Evolutionary conservation across 2,797 vertebrate genomes (phyloP).

Genomic region (Otolemur crassicaudatus): DNA sequence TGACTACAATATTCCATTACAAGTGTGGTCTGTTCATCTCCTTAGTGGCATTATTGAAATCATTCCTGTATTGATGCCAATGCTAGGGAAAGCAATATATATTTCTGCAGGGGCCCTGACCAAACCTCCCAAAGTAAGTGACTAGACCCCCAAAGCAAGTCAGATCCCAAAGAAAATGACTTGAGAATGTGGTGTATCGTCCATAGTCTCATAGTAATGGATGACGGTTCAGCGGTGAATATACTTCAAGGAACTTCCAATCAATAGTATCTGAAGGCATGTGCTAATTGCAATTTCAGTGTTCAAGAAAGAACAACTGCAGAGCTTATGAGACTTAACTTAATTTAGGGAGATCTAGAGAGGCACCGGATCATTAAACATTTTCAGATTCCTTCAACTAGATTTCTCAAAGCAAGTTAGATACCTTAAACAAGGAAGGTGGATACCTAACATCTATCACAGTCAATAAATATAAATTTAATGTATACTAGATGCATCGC

Average conservation of each 20-base stretch:
- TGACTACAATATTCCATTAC: neutral
- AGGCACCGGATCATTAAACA: neutral
- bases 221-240: neutral
- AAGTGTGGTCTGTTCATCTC: neutral
- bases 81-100: neutral
- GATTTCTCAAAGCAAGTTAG: neutral
- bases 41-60: neutral
- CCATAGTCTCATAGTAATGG: no score
- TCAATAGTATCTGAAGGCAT: neutral
- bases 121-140: neutral
- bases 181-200: neutral
- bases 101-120: neutral
- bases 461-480: neutral
- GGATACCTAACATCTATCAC: neutral
- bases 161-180: neutral
- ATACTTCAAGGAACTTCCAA: neutral
- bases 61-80: neutral
- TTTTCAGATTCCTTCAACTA: neutral
- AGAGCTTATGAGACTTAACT: neutral
- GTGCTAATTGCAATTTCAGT: neutral
- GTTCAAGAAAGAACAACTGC: neutral
- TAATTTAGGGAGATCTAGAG: neutral
- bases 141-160: neutral
- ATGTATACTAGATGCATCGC: neutral
- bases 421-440: neutral